Base-by-base conservation (phyloP, 2,888 invertebrate species). In the Schrankia costaestrigalis region DNA sequence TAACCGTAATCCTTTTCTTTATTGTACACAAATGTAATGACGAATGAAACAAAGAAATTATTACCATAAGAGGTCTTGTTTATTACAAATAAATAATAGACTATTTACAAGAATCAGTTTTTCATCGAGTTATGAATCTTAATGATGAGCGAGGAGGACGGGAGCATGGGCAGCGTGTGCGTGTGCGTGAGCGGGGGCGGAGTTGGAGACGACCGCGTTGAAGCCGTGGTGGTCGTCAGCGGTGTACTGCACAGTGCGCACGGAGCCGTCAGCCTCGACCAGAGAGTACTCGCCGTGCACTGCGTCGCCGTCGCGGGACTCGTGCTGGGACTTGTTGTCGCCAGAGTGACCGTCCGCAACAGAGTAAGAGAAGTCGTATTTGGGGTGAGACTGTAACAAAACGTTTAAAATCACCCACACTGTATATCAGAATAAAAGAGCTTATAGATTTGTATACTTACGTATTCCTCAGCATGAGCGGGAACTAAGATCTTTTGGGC, bases 281-380 rank as follows among this genome's bases (percentile, higher is more conserved):
- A 89, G 70, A 12, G 82, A 79, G 75, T 89, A 85, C 8, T 76
- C 72, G 42, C 88, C 89, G 56, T 81, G 80, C 30, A 89, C 88
- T 1, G 76, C 77, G 52, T 88, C 89, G 26, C 88, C 88, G 45
- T 86, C 86, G 36, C 78, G 71, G 41, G 56, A 45, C 55, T 89
- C 89, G 49, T 86, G 84, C 60, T 87, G 87, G 49, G 74, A 71
- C 66, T 88, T 88, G 62, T 81, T 72, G 73, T 89, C 89, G 15
- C 89, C 89, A 56, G 89, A 85, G 63, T 86, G 83, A 8, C 76
- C 65, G 60, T 89, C 89, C 45, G 82, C 74, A 1, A 89, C 89
- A n/a, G 86, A 84, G 72, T 89, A 89, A 35, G 74, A 75, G 73
- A 75, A 88, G 52, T 83, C 76, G 62, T 80, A 80, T 55, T 72